Percentiles rank a stretch among this genome's conserved stretches.
These are phyloP conservation scores for Ganaspis sp. DNA, from an alignment of 1,140 invertebrate species.

Conservation along the genomic window DNA sequence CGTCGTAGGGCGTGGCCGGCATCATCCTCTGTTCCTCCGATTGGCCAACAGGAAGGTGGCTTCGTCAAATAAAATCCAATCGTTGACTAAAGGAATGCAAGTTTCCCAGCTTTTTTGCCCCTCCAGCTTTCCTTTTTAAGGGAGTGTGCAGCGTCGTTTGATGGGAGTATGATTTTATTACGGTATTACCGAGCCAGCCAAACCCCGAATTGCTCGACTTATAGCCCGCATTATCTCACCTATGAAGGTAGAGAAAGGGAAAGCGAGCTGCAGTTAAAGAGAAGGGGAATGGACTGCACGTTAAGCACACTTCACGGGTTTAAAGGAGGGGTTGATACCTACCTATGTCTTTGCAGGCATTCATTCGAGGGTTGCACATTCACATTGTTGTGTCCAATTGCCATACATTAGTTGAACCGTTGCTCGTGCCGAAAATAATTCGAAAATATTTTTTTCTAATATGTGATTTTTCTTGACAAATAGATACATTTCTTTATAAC, in stretches of 20 bases:
- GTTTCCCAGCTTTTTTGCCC: conserved; percentile 57
- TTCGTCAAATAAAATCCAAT: conserved; percentile 77
- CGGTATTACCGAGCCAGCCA: conserved; percentile 74
- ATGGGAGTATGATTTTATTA: conserved; percentile 78
- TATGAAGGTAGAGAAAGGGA: conserved; percentile 50
- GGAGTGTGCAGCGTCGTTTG: conserved; percentile 71
- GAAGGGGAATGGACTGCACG: conserved; percentile 26
- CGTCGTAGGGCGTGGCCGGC: conserved; percentile 66
- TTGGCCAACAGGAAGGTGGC: conserved; percentile 68
- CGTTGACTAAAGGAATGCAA: conserved; percentile 75
- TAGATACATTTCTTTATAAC: no score
- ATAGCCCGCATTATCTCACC: conserved; percentile 76
- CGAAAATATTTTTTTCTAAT: conserved; percentile 1
- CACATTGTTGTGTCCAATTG: conserved; percentile 53
- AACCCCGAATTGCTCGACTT: conserved; percentile 75
- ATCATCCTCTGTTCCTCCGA: conserved; percentile 59
- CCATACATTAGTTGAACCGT: conserved; percentile 61
- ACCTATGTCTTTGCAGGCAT: conserved; percentile 64
- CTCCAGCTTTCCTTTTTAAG: conserved; percentile 58
- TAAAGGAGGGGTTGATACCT: conserved; percentile 47
- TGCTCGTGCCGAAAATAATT: background rate
- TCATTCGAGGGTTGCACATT: conserved; percentile 70
- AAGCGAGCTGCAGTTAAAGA: conserved; percentile 39
- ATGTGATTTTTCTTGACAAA: no score
- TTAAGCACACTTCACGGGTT: conserved; percentile 38